These are phyloP conservation scores for Cottus gobio DNA, from an alignment of 2,113 vertebrate genomes.

Conservation along the genomic window DNA sequence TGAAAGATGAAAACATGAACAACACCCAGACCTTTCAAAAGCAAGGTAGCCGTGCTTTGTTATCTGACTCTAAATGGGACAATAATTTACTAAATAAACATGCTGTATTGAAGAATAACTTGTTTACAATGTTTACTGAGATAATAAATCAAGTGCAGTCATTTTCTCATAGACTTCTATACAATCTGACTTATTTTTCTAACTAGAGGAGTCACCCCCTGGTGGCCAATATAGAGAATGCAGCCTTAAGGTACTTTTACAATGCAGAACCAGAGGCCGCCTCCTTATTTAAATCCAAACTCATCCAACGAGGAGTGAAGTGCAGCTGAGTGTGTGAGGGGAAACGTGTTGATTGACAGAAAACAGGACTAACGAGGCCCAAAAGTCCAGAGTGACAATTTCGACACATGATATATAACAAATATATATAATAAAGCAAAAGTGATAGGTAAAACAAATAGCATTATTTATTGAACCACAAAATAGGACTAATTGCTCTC, in stretches of 20 bases:
- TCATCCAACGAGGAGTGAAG: background rate
- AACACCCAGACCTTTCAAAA: background rate
- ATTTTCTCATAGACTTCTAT: too few relatives aligned
- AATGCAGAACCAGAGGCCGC: background rate
- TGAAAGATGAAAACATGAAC: background rate
- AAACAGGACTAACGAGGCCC: background rate
- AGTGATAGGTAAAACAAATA: background rate
- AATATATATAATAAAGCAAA: slow-evolving; percentile 3
- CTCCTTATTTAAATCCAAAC: background rate
- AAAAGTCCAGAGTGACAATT: too few relatives aligned
- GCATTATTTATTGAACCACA: slow-evolving; percentile 3
- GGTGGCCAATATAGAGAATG: background rate
- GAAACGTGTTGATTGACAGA: too few relatives aligned
- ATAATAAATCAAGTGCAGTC: too few relatives aligned
- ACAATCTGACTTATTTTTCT: too few relatives aligned
- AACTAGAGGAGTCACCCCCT: too few relatives aligned
- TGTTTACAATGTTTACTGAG: too few relatives aligned
- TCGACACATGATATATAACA: background rate
- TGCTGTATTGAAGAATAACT: too few relatives aligned
- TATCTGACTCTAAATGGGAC: background rate
- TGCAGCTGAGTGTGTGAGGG: background rate
- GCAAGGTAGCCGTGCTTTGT: background rate
- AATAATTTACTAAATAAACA: too few relatives aligned
- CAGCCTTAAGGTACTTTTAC: background rate
- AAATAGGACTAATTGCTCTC: slow-evolving; percentile 19